A percentile compares a stretch with the other conserved stretches of the same genome.
These are phyloP conservation scores for Brachyistius frenatus DNA, from an alignment of 2,113 vertebrate genomes.

Conservation along the genomic window DNA sequence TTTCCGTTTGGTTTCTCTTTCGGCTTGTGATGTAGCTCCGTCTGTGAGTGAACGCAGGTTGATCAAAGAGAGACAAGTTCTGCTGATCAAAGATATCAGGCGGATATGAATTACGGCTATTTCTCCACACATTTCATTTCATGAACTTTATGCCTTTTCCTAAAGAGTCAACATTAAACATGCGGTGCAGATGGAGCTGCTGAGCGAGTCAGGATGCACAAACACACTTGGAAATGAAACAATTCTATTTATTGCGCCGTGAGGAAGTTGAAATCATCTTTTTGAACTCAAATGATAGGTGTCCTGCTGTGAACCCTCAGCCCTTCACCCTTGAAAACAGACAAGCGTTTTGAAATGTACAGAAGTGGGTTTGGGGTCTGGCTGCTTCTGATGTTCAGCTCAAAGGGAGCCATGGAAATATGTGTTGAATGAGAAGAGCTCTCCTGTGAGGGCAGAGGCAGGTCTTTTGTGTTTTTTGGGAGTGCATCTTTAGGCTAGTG, in stretches of 20 bases:
- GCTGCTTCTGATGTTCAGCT: slow-evolving; percentile 38
- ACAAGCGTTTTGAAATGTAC: slow-evolving; percentile 20
- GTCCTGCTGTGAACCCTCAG: slow-evolving; percentile 8
- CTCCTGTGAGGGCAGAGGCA: slow-evolving; percentile 18
- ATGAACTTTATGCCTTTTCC: slow-evolving; percentile 35
- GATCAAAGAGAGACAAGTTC: slow-evolving; percentile 41
- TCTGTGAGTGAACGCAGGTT: neutral
- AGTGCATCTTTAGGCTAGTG: slow-evolving; percentile 50
- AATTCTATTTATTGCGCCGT: slow-evolving; percentile 6
- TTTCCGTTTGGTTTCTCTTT: neutral
- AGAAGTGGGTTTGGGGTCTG: slow-evolving; percentile 33
- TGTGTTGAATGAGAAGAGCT: slow-evolving; percentile 15
- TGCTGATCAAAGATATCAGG: neutral
- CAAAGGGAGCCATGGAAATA: slow-evolving; percentile 19
- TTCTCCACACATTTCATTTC: neutral
- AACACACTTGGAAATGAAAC: slow-evolving; percentile 13
- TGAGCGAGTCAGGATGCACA: slow-evolving; percentile 6
- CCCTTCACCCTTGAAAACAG: neutral
- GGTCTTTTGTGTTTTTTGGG: slow-evolving; percentile 5
- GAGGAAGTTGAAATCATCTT: neutral
- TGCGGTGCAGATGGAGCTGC: slow-evolving; percentile 16
- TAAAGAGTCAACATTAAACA: neutral
- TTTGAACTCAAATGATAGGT: slow-evolving; percentile 33
- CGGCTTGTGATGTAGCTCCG: neutral
- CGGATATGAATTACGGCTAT: neutral